Base-by-base conservation (phyloP, 2,113 vertebrate species). In the Brachypteracias leptosomus region DNA sequence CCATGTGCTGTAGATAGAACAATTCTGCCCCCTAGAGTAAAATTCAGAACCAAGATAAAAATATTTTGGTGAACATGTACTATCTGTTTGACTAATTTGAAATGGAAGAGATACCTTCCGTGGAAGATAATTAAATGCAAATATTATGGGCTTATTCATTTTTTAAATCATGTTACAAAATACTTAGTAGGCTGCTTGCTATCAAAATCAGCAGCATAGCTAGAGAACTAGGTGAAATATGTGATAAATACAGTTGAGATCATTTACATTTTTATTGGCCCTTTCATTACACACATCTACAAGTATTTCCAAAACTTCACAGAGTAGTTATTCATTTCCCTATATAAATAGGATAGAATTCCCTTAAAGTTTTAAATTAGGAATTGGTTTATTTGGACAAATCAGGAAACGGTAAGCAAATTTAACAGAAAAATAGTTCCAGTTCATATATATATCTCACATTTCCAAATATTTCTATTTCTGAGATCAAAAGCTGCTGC, bases 11-110 rank as follows among this genome's bases (percentile, higher is more conserved):
- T 46, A 77, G 24, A 36, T 13, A 38, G 91, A 96, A 35, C 96
- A 96, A 97, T 93, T 93, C 91, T 98, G 97, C 95, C 98, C 97
- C 96, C 98, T 97, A 97, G 88, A 80, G 98, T 90, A 87, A 31
- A 35, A 22, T 6, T 31, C 11, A 73, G 25, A 59, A 82, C 12
- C 9, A 58, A 85, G 58, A 67, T 10, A 42, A 36, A 85, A 66
- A 74, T 7, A 74, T 86, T 59, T 52, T 28, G 5, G 42, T 77
- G 67, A 95, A 55, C 31, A 38, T 10, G 3, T 20, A 75, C 36
- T 85, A 29, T 29, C 38, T 57, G 54, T 28, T 47, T 26, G 9
- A 54, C 52, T 92, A 44, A 87, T 84, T 84, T 72, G 44, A 85
- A 86, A 83, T 47, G 18, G 61, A 77, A 90, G 31, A 36, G 9